Conservation (phyloP, 2,797 vertebrate species). For the Myiothlypis coronata region DNA sequence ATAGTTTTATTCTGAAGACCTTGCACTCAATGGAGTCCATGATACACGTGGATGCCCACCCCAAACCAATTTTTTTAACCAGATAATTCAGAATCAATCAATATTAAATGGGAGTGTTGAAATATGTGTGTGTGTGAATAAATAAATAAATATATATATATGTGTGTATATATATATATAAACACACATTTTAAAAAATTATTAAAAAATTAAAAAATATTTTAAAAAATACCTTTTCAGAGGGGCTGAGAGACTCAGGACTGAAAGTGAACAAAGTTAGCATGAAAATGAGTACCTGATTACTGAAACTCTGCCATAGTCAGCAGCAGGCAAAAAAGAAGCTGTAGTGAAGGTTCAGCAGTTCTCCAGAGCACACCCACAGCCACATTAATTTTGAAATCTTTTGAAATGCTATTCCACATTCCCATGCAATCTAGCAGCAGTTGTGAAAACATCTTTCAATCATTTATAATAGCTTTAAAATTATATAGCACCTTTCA, state of each 20-base stretch:
- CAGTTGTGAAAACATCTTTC: constrained; percentile 58
- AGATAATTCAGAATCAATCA: background rate
- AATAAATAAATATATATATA: background rate
- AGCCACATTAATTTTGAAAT: constrained; percentile 36
- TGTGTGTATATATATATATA: fast-evolving
- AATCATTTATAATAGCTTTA: constrained; percentile 49
- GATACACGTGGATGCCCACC: background rate
- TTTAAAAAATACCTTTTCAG: background rate
- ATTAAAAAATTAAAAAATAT: too few species aligned
- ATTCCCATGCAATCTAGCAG: constrained; percentile 19
- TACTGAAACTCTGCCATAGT: background rate
- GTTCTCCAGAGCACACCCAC: constrained; percentile 11
- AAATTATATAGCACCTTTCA: constrained; percentile 47
- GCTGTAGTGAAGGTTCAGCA: constrained; percentile 36
- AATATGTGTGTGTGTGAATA: fast-evolving
- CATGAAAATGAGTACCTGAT: constrained; percentile 18
- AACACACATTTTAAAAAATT: background rate
- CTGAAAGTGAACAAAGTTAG: background rate
- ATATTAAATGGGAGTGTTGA: background rate
- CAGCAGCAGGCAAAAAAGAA: constrained; percentile 39
- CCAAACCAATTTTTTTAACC: too few species aligned
- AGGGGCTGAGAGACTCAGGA: background rate
- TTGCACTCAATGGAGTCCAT: background rate
- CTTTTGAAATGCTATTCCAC: constrained; percentile 46
- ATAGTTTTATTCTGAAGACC: background rate